Conservation (phyloP, 2,113 vertebrate genomes). For the Dipodomys ordii region DNA sequence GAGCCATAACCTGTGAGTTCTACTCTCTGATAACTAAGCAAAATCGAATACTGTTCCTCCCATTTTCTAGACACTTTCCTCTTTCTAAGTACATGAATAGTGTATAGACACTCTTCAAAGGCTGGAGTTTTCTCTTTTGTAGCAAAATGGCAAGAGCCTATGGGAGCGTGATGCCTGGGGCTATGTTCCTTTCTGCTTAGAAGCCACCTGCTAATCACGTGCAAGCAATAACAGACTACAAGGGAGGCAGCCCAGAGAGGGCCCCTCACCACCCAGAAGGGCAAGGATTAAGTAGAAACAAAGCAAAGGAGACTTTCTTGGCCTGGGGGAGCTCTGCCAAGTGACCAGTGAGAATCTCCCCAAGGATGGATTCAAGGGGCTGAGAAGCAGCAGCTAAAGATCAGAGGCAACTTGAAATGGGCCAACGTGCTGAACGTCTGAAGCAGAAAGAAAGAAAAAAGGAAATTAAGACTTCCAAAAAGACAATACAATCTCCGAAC, state of each 20-base stretch:
- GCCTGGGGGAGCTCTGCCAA: constrained; percentile 61
- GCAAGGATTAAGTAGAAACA: constrained; percentile 64
- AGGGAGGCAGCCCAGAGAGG: constrained; percentile 20
- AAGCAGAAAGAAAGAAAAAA: constrained; percentile 72
- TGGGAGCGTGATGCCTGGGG: constrained; percentile 70
- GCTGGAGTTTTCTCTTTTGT: constrained; percentile 74
- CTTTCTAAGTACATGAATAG: constrained; percentile 70
- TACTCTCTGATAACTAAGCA: constrained; percentile 68
- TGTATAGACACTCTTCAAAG: constrained; percentile 73
- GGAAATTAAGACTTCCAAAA: constrained; percentile 49
- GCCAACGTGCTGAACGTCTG: constrained; percentile 79
- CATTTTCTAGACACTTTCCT: constrained; percentile 61
- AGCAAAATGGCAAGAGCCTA: constrained; percentile 73
- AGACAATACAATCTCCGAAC: constrained; percentile 77
- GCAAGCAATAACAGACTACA: constrained; percentile 55
- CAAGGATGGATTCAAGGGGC: constrained; percentile 82
- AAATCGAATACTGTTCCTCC: constrained; percentile 57
- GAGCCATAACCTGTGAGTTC: constrained; percentile 29
- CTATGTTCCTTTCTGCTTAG: constrained; percentile 63
- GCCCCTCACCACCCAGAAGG: not conserved
- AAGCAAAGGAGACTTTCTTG: constrained; percentile 56
- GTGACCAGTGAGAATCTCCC: constrained; percentile 78
- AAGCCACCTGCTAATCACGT: constrained; percentile 77
- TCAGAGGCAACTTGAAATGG: constrained; percentile 85
- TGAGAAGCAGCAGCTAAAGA: constrained; percentile 75